Evolutionary conservation across 1,140 invertebrate species (phyloP).

Genomic region (Nomia melanderi): DNA sequence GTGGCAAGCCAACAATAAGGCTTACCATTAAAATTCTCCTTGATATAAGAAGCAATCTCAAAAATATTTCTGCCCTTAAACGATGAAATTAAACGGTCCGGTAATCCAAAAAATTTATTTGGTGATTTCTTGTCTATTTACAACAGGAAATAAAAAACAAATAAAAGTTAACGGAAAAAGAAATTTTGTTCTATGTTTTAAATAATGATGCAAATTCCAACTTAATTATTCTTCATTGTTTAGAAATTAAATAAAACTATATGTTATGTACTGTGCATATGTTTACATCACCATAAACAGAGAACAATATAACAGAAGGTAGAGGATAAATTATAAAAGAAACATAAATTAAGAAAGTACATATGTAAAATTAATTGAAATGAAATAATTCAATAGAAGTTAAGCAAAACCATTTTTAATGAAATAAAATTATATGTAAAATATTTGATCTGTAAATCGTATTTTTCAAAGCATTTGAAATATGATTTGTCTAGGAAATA

Average conservation of each 20-base stretch:
- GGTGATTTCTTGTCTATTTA: constrained; percentile 77
- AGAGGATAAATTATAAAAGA: not conserved
- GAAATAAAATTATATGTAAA: not conserved
- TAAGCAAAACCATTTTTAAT: constrained; percentile 9
- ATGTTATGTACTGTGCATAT: not conserved
- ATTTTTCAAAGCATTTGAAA: not conserved
- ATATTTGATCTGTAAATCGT: not conserved
- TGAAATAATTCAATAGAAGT: constrained; percentile 3
- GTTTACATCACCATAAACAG: not conserved
- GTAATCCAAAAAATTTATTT: constrained; percentile 78
- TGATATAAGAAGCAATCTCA: constrained; percentile 81
- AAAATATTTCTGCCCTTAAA: constrained; percentile 81
- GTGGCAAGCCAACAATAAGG: constrained; percentile 63
- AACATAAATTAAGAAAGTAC: constrained; percentile 51
- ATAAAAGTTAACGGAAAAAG: constrained; percentile 50
- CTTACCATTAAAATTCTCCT: constrained; percentile 82
- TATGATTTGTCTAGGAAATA: constrained; percentile 2
- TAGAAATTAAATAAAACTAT: not conserved
- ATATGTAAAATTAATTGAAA: constrained; percentile 55
- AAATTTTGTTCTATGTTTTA: not conserved
- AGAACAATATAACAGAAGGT: not conserved
- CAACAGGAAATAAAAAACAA: constrained; percentile 70
- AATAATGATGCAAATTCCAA: not conserved
- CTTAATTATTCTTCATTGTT: not conserved
- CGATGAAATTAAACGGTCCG: constrained; percentile 79